Evolutionary conservation across 2,797 vertebrate genomes (phyloP), one percentile per base, ranked within the genome.

Genomic region (Parotocinclus haroldoi): DNA sequence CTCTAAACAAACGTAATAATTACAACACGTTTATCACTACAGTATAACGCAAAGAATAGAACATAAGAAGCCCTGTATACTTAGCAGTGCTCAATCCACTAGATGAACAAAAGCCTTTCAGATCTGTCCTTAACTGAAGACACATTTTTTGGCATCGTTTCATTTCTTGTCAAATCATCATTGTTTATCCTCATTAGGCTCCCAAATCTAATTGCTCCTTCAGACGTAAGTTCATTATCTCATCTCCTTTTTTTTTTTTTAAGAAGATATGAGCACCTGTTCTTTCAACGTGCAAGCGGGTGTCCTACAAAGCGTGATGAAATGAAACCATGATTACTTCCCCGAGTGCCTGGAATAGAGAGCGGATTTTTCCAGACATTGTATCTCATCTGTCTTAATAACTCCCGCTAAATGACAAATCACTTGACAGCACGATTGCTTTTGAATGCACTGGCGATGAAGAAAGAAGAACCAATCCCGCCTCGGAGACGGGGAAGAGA

Each of bases 381-480:
- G 51, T 18, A 42, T 53, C 49, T 58, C 66, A 63, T 75, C 76
- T 55, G 60, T 78, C 73, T 78, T 75, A 58, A 71, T 73, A 75
- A 69, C 52, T 61, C 17, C 14, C 8, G 49, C 48, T 66, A 68
- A 75, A 75, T 48, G 60, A 78, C 72, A 71, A 67, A 68, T 66
- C 67, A 13, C 59, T 72, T 66, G 72, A 73, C 16, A 57, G 68
- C 56, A 56, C 63, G 50, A 57, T 69, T 69, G 63, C 69, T 68
- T 60, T 59, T 66, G 48, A 64, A 79, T 71, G 58, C 60, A 57
- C 63, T 61, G 52, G 46, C 16, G 63, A 61, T 17, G 37, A 11
- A 53, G 48, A 73, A 61, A 0, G 27, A 1, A 61, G 48, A 71
- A 69, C 64, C 67, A 69, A 72, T 66, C 52, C 68, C 48, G 19